A percentile compares a stretch with the other conserved stretches of the same genome.
phyloP scores from a whole-genome alignment of 2,113 vertebrate genomes.

The Catharus minimus region DNA sequence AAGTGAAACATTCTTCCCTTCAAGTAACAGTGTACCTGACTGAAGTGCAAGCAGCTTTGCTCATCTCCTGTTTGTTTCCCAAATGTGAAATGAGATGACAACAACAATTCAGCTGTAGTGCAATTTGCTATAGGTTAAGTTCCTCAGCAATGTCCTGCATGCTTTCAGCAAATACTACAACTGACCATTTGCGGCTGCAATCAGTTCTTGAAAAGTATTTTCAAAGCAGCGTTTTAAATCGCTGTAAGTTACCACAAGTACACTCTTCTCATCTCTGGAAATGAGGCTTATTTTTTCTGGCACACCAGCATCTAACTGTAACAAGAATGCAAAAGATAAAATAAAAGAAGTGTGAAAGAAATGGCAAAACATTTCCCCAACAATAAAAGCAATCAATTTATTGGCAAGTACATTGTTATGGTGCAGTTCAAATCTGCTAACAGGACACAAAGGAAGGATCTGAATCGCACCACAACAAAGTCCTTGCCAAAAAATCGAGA shows the following conservation, averaged over 20 bases:
- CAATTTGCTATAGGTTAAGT: constrained; percentile 86
- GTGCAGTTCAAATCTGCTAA: not conserved
- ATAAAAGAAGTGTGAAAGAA: constrained; percentile 42
- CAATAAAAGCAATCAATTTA: constrained; percentile 60
- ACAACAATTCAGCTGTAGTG: constrained; percentile 88
- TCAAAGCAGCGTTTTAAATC: constrained; percentile 99
- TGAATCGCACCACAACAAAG: not conserved
- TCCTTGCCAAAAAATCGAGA: constrained; percentile 34
- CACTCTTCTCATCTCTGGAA: constrained; percentile 98
- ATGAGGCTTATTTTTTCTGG: constrained; percentile 99
- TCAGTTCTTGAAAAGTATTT: constrained; percentile 99
- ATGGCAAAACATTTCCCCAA: constrained; percentile 64
- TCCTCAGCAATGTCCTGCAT: constrained; percentile 77
- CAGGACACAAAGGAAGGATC: not conserved
- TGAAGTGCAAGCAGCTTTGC: constrained; percentile 84
- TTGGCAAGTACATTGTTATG: not conserved
- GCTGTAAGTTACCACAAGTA: constrained; percentile 97
- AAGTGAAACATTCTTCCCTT: constrained; percentile 89
- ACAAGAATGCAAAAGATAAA: constrained; percentile 64
- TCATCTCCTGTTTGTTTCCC: constrained; percentile 79
- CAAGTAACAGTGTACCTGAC: constrained; percentile 97
- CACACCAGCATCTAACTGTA: constrained; percentile 95
- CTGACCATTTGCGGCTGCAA: constrained; percentile 90
- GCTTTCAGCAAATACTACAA: constrained; percentile 90
- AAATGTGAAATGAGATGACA: constrained; percentile 78